A percentile compares a stretch with the other conserved stretches of the same genome.
phyloP scores from a whole-genome alignment of 2,888 invertebrate genomes.

The Agriopis aurantiaria region DNA sequence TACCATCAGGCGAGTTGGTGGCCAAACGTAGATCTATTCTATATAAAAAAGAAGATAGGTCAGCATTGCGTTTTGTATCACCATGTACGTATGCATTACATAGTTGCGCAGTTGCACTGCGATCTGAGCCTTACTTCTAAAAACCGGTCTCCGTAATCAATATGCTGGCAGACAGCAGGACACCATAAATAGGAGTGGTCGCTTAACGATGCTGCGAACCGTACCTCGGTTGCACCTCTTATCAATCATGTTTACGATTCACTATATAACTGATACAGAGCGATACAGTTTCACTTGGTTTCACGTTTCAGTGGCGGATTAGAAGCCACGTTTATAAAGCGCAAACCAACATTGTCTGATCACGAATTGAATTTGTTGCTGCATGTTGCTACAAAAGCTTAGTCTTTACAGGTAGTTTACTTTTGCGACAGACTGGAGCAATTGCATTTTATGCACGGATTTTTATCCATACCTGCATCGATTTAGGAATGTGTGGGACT shows the following conservation, averaged over 20 bases:
- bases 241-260: constrained; percentile 73
- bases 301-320: constrained; percentile 45
- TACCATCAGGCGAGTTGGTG: no score
- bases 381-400: constrained; percentile 2
- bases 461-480: constrained; percentile 31
- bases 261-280: constrained; percentile 31
- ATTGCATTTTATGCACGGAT: constrained; percentile 59
- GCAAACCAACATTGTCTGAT: neutral
- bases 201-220: constrained; percentile 75
- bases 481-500: constrained; percentile 29
- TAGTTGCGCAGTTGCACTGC: constrained; percentile 11
- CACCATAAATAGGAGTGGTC: constrained; percentile 78
- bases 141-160: constrained; percentile 62
- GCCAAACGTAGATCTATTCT: no score
- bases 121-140: constrained; percentile 62
- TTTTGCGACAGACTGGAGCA: constrained; percentile 44
- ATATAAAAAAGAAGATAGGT: neutral
- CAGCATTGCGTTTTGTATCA: constrained; percentile 8
- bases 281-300: constrained; percentile 66
- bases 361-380: neutral
- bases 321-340: constrained; percentile 18
- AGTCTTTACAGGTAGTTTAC: neutral
- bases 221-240: constrained; percentile 65
- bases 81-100: constrained; percentile 7
- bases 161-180: constrained; percentile 73